Base-by-base conservation (phyloP, 2,888 invertebrate species). In the Ganaspis brasiliensis region DNA sequence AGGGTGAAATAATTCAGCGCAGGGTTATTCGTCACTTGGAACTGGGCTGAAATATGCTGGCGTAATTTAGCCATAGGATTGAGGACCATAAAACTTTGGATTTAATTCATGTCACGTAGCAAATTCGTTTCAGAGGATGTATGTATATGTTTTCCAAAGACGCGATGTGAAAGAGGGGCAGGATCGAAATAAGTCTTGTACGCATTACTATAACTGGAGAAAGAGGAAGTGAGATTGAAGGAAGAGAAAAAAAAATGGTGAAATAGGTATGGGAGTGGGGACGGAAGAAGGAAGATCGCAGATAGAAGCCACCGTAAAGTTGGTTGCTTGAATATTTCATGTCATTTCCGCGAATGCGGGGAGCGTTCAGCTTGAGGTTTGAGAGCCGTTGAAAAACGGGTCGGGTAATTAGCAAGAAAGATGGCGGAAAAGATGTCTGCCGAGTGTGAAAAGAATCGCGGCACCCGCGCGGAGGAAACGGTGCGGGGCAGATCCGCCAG, bases 271-370 rank as follows among this genome's bases (percentile, higher is more conserved):
- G 52, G 70, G 37, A 57, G 75, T 73, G 56, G 16, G 52, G 49
- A 74, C 16, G 31, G 59, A 24, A 55, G 71, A 52, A 45, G 72
- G 56, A 49, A 71, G 75, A 75, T 71, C 59, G 49, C 59, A 75
- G 79, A 74, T 57, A 79, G 72, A 78, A 76, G 71, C 61, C 73
- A 76, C 78, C 79, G 76, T 76, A 73, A 75, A 79, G 81, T 75
- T 76, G 80, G 78, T 73, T 83, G 82, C 85, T 86, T 88, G 87
- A 88, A 88, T 88, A 88, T 88, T 88, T 88, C 86, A 87, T 86
- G 86, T 81, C 82, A 82, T 84, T 83, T 84, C 81, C 81, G 78
- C 83, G 84, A 85, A 85, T 75, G 40, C 59, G 74, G 75, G 74
- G 71, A 49, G 73, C 73, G 75, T 79, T 79, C 77, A 79, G 78